Conservation (phyloP, 2,888 invertebrate genomes). For the Luperina nickerlii region DNA sequence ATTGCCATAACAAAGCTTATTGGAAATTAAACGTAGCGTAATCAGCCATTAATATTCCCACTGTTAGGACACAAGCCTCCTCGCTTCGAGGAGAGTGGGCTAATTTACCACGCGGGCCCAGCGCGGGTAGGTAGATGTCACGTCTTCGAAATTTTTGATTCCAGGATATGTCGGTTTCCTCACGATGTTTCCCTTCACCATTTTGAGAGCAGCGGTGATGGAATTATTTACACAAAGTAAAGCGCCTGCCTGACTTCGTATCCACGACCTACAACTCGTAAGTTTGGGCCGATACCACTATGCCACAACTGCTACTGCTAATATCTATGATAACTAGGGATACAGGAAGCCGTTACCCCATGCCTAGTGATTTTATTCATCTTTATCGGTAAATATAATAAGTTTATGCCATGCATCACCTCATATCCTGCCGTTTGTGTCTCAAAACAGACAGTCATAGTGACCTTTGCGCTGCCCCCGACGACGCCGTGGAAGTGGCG, state of each 20-base stretch:
- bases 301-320: background rate
- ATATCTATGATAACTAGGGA: background rate
- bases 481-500: background rate
- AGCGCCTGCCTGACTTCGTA: too few species aligned
- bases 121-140: background rate
- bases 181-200: too few species aligned
- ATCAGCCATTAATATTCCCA: background rate
- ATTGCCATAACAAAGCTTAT: background rate
- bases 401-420: background rate
- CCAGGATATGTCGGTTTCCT: too few species aligned
- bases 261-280: too few species aligned
- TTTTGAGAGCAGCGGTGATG: too few species aligned
- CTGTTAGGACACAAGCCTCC: background rate
- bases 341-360: background rate
- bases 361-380: background rate
- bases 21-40: background rate
- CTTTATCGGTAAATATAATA: background rate
- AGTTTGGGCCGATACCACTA: too few species aligned
- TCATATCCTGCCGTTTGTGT: background rate
- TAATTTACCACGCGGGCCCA: background rate
- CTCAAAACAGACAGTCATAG: background rate
- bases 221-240: too few species aligned
- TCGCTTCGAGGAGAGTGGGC: background rate
- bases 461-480: background rate
- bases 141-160: too few species aligned